A percentile compares a stretch with the other conserved stretches of the same genome.
These are phyloP conservation scores for Samia ricini DNA, from an alignment of 1,140 invertebrate species.

Conservation along the genomic window DNA sequence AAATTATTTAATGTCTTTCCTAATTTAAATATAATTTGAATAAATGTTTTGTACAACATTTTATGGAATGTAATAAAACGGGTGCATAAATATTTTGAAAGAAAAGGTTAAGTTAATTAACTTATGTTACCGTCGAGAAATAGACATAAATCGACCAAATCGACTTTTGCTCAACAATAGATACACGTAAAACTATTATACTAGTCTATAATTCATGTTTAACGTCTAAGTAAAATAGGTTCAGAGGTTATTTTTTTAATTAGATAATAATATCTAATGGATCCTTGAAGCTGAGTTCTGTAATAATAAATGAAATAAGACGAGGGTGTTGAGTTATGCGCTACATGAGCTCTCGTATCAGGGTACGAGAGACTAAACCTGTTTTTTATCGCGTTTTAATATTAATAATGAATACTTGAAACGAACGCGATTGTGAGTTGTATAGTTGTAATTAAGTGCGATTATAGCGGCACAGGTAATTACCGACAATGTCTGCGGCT, in stretches of 20 bases:
- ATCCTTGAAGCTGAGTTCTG: slow-evolving; percentile 11
- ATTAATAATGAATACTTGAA: slow-evolving; percentile 67
- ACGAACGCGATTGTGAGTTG: slow-evolving; percentile 54
- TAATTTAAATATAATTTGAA: too few species aligned
- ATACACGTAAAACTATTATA: neutral
- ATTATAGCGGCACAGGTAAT: slow-evolving; percentile 56
- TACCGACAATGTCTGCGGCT: slow-evolving; percentile 48
- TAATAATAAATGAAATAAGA: slow-evolving; percentile 28
- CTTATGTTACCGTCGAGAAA: too few species aligned
- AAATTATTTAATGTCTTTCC: neutral
- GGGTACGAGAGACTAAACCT: slow-evolving; percentile 36
- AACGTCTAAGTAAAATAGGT: too few species aligned
- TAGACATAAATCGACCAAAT: too few species aligned
- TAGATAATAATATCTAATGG: neutral
- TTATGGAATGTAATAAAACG: too few species aligned
- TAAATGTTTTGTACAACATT: too few species aligned
- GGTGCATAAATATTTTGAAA: too few species aligned
- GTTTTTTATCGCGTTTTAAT: slow-evolving; percentile 63
- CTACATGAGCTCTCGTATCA: slow-evolving; percentile 19
- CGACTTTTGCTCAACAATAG: too few species aligned
- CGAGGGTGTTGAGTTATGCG: slow-evolving; percentile 22
- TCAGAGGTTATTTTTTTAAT: neutral
- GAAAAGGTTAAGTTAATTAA: too few species aligned
- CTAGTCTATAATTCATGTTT: too few species aligned
- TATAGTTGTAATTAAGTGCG: slow-evolving; percentile 65